Conservation (phyloP, 1,140 invertebrate species). For the Trinorchestia longiramus region DNA sequence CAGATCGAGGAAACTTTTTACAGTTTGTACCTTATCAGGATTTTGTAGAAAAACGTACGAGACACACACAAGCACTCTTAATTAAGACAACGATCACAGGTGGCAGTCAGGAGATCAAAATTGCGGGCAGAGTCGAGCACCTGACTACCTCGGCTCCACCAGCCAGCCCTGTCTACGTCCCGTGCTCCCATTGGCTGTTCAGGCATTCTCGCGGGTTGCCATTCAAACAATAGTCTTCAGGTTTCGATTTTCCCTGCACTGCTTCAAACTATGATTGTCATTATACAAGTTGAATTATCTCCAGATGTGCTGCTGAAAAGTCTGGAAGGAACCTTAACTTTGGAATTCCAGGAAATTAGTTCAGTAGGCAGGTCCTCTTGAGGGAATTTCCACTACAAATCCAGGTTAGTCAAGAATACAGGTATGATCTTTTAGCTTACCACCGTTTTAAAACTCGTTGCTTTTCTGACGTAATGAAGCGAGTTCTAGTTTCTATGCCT, state of each 20-base stretch:
- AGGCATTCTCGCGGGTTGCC: background rate
- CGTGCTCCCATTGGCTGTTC: background rate
- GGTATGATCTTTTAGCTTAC: too few species aligned
- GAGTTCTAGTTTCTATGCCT: too few species aligned
- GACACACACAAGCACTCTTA: background rate
- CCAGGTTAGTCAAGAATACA: too few species aligned
- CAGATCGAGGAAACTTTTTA: background rate
- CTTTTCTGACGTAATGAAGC: too few species aligned
- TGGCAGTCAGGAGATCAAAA: background rate
- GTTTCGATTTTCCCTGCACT: background rate
- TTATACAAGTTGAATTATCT: background rate
- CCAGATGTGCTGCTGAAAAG: background rate
- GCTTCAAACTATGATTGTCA: background rate
- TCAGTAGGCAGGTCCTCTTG: background rate
- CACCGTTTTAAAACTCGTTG: too few species aligned
- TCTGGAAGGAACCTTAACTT: background rate
- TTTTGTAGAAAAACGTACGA: background rate
- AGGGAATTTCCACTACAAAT: background rate
- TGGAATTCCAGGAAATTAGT: background rate
- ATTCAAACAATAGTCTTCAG: background rate
- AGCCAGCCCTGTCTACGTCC: background rate
- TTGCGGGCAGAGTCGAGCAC: background rate
- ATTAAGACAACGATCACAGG: background rate
- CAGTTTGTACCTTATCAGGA: background rate
- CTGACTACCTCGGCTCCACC: background rate